phyloP scores from a whole-genome alignment of 2,797 vertebrate genomes.

The Eptatretus atami region DNA sequence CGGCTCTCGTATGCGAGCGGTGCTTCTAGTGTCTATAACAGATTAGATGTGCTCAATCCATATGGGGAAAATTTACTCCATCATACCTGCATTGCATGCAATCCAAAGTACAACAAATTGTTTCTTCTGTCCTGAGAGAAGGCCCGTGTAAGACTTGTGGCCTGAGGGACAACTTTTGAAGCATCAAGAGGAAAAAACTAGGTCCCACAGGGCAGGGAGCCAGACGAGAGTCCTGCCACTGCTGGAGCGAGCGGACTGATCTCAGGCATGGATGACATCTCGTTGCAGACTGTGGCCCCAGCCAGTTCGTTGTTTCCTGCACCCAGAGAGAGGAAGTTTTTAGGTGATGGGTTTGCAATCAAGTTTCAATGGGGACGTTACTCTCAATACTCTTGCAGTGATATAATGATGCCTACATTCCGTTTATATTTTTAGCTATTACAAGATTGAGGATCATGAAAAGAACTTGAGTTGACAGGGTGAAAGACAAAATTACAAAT shows the following conservation, averaged over 20 bases:
- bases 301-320: constrained; percentile 45
- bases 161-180: constrained; percentile 41
- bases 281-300: constrained; percentile 53
- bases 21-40: too few species aligned
- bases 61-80: too few species aligned
- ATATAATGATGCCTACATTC: too few species aligned
- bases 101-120: constrained; percentile 56
- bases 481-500: too few species aligned
- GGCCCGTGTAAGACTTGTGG: constrained; percentile 39
- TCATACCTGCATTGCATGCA: constrained; percentile 58
- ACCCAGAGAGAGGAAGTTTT: neutral
- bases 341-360: too few species aligned
- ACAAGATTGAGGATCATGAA: too few species aligned
- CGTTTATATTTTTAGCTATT: too few species aligned
- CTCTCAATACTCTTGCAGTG: too few species aligned
- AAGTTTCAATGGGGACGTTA: too few species aligned
- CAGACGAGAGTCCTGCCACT: constrained; percentile 22
- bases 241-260: constrained; percentile 35
- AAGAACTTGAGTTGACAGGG: too few species aligned
- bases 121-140: constrained; percentile 85
- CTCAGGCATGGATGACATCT: constrained; percentile 55
- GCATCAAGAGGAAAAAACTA: constrained; percentile 53
- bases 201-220: constrained; percentile 12
- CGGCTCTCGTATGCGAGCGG: too few species aligned
- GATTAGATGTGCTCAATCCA: too few species aligned